Evolutionary conservation across 1,140 invertebrate species (phyloP).

Genomic region (Zaprionus gabonicus): DNA sequence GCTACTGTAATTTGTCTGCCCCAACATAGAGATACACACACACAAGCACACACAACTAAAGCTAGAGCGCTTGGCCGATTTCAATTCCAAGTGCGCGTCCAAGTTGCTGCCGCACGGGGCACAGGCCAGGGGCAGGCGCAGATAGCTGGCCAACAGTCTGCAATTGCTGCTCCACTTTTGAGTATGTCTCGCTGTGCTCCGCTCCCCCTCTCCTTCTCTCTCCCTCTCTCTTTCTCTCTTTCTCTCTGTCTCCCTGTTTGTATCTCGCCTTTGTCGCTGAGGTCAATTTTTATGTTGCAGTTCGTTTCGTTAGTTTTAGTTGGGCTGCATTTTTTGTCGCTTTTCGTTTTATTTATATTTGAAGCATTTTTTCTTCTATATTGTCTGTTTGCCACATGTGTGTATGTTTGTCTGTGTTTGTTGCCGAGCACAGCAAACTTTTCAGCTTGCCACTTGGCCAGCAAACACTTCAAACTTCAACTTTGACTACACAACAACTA

Average conservation of each 20-base stretch:
- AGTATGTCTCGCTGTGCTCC: conserved; percentile 31
- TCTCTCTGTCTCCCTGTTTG: conserved; percentile 43
- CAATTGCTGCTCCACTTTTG: conserved; percentile 79
- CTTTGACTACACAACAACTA: conserved; percentile 13
- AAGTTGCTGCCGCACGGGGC: conserved; percentile 26
- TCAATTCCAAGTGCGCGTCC: conserved; percentile 40
- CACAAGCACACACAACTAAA: conserved; percentile 18
- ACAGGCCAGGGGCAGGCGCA: conserved; percentile 24
- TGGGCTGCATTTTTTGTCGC: conserved; percentile 30
- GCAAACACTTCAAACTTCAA: conserved; percentile 46
- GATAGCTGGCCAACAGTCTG: conserved; percentile 44
- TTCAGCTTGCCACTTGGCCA: conserved; percentile 68
- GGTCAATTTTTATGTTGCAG: conserved; percentile 82
- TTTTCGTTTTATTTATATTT: conserved; percentile 16
- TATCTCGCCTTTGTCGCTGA: conserved; percentile 73
- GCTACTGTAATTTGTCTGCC: conserved; percentile 82
- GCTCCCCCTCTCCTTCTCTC: conserved; percentile 25
- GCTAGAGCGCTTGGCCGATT: conserved; percentile 32
- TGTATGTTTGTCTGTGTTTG: conserved; percentile 12
- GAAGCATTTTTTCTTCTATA: conserved; percentile 18
- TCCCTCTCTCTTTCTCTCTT: conserved; percentile 21
- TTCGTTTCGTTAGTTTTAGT: conserved; percentile 46
- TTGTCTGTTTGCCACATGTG: conserved; percentile 59
- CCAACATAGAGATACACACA: conserved; percentile 64
- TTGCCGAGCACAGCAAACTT: conserved; percentile 57